phyloP scores from a whole-genome alignment of 2,113 vertebrate genomes.

The Podilymbus podiceps region DNA sequence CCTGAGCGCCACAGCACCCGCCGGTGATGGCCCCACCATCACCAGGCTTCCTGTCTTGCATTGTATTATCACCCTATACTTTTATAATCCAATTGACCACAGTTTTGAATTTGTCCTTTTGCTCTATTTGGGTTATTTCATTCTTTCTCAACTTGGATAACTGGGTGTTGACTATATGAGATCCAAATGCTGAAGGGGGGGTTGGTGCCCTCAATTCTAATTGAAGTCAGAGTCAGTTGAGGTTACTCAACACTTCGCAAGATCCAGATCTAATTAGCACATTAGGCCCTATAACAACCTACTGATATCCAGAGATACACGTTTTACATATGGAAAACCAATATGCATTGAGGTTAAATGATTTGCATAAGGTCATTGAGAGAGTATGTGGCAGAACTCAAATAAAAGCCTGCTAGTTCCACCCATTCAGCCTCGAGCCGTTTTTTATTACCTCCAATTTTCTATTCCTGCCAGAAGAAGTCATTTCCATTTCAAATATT shows the following conservation, averaged over 20 bases:
- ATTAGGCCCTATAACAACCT: background rate
- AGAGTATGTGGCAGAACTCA: conserved; percentile 10
- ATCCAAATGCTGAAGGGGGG: background rate
- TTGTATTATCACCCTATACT: background rate
- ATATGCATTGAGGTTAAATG: conserved; percentile 45
- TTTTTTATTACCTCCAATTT: conserved; percentile 31
- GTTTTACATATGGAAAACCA: conserved; percentile 30
- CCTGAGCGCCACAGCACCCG: background rate
- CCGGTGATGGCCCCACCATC: background rate
- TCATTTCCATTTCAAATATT: conserved; percentile 62
- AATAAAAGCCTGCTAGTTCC: conserved; percentile 42
- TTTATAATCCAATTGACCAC: background rate
- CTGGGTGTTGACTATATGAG: background rate
- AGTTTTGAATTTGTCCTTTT: background rate
- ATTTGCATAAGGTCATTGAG: conserved; percentile 61
- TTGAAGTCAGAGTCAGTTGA: conserved; percentile 16
- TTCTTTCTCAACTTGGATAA: background rate
- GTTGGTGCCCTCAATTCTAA: conserved; percentile 18
- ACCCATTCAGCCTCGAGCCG: conserved; percentile 17
- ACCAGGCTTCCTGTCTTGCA: background rate
- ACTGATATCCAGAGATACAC: background rate
- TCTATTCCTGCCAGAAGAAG: conserved; percentile 28
- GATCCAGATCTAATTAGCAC: conserved; percentile 52
- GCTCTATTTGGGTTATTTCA: background rate
- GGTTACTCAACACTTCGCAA: background rate